Evolutionary conservation across 1,140 invertebrate genomes (phyloP), one percentile per base, ranked within the genome.

Genomic region (Drosophila aff.): DNA sequence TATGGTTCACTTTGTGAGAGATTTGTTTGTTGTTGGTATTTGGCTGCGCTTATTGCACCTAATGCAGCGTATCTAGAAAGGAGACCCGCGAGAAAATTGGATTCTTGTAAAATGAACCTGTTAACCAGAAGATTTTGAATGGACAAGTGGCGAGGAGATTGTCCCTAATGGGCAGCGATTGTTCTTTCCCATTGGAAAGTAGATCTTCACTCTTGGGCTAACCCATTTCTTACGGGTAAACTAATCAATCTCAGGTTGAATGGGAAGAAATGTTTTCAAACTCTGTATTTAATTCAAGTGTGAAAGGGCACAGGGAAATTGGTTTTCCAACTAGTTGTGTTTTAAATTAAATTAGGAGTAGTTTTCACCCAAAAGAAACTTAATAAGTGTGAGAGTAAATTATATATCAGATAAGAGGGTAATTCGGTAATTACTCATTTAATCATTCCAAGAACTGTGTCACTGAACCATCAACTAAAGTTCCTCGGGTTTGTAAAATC

Each of bases 1-100:
- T 61, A 83, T 69, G 77, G 63, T 81, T 87, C 46, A 85, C 73
- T 84, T 68, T 62, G 50, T 49, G 59, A 59, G n/a, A 47, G 61
- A 64, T 84, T 85, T 72, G 53, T 84, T 84, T 80, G 71, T 72
- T 64, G 72, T 64, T 67, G 62, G 50, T 71, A 52, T 76, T 76
- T 31, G 66, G 53, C 38, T 60, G 28, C 58, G 49, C 64, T 68
- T 78, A 75, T 75, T 75, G 49, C 60, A 64, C 52, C 43, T 79
- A 84, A 72, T 73, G 67, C 59, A 60, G 80, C 80, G 75, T 82
- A 47, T 79, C 80, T 40, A 40, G n/a, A 55, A 44, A 36, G 36
- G 36, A 65, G 36, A 66, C 23, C 23, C 7, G 36, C 9, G 13
- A 61, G 79, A 52, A 82, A 68, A 78, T 77, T 78, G 75, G 74